Evolutionary conservation across 1,140 invertebrate species (phyloP), one percentile per base, ranked within the genome.

Genomic region (Drosophila teissieri): DNA sequence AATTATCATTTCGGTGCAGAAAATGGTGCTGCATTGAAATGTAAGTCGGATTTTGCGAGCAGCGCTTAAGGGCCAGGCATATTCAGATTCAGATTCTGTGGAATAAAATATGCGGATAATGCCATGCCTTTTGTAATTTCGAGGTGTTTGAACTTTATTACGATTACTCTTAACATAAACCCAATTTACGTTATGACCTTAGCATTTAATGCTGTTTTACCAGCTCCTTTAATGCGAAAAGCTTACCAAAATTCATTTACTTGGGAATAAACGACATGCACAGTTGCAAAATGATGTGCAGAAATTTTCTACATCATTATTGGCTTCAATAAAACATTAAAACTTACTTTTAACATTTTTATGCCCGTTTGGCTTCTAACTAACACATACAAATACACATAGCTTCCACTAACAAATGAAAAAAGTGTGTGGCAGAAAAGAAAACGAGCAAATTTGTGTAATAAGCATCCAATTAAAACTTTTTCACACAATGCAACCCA

Each of bases 381-480:
- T 69, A 40, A 40, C 40, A 69, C 69, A 67, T 63, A 22, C 17
- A 52, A 52, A 67, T 56, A 22, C 17, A 52, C 55, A 54, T 53
- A 31, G 22, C 37, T 39, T 39, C 51, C 51, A 14, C 37, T 6
- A 17, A 27, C 27, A 15, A 19, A 40, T 34, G 51, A 51, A 75
- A 56, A 55, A 54, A 37, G 37, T 46, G 24, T 27, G 56, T 19
- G 37, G 15, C 37, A 56, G 58, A 46, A 53, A 56, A 74, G 73
- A 76, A 65, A 57, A 75, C 60, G 73, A 65, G 65, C 69, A 88
- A 82, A 88, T 82, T 76, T 86, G 64, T 86, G 68, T 81, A 86
- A 79, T 82, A 75, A 86, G 83, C 83, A 88, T 88, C 82, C 82
- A 86, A 86, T 86, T 86, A 86, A 86, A 86, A 86, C 61, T 86